Conservation (phyloP, 1,140 invertebrate species). For the Orius insidiosus region DNA sequence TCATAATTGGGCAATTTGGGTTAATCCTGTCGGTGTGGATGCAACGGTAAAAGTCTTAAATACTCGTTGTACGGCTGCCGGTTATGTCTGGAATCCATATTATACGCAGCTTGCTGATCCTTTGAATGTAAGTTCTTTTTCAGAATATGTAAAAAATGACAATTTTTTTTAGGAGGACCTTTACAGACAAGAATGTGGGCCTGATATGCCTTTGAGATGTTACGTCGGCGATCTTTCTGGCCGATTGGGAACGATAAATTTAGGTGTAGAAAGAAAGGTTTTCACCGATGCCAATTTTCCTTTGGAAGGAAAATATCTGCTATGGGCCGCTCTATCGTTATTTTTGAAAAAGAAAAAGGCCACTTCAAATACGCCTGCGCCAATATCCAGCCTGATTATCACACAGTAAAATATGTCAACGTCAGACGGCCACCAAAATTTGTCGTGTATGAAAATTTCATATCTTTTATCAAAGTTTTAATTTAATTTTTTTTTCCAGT, state of each 20-base stretch:
- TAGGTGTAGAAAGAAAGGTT: slow-evolving; percentile 59
- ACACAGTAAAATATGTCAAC: slow-evolving; percentile 79
- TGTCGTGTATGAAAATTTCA: slow-evolving; percentile 52
- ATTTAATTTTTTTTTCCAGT: slow-evolving; percentile 28
- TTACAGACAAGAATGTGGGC: slow-evolving; percentile 70
- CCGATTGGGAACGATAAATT: slow-evolving; percentile 62
- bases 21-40: slow-evolving; percentile 85
- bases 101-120: slow-evolving; percentile 78
- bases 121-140: slow-evolving; percentile 71
- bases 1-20: slow-evolving; percentile 85
- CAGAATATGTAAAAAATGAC: slow-evolving; percentile 17
- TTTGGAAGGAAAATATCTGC: slow-evolving; percentile 56
- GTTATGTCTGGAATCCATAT: slow-evolving; percentile 86
- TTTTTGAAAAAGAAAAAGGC: slow-evolving; percentile 56
- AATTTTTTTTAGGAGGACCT: slow-evolving; percentile 45
- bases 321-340: slow-evolving; percentile 68
- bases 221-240: slow-evolving; percentile 84
- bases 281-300: slow-evolving; percentile 78
- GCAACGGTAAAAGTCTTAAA: slow-evolving; percentile 60
- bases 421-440: slow-evolving; percentile 73
- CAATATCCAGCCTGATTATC: slow-evolving; percentile 77
- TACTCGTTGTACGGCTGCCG: slow-evolving; percentile 73
- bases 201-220: slow-evolving; percentile 72
- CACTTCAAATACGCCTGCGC: slow-evolving; percentile 66
- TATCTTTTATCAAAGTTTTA: background rate